phyloP scores from a whole-genome alignment of 2,113 vertebrate genomes.

The Macquaria ambigua region DNA sequence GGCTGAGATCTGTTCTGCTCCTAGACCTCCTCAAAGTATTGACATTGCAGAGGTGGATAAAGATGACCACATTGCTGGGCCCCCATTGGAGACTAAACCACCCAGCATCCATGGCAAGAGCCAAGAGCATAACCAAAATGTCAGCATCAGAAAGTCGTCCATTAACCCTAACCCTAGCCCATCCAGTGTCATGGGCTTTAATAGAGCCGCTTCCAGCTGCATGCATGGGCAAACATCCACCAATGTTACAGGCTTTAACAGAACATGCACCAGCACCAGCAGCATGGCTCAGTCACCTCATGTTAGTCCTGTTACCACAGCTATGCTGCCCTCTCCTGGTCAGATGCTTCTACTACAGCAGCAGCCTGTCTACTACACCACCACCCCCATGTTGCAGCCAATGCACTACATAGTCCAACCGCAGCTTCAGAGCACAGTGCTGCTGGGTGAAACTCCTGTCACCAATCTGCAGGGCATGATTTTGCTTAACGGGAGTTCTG shows the following conservation, averaged over 20 bases:
- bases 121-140: too few relatives aligned
- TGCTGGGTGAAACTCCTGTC: constrained; percentile 57
- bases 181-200: too few relatives aligned
- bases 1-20: constrained; percentile 84
- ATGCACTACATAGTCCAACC: constrained; percentile 74
- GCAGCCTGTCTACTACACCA: constrained; percentile 61
- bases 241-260: too few relatives aligned
- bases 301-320: neutral
- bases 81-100: too few relatives aligned
- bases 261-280: neutral
- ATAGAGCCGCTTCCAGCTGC: too few relatives aligned
- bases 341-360: constrained; percentile 77
- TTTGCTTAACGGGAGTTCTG: constrained; percentile 38
- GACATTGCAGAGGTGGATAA: neutral
- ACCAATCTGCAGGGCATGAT: constrained; percentile 57
- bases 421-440: constrained; percentile 62
- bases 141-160: too few relatives aligned
- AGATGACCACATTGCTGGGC: neutral
- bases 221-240: too few relatives aligned
- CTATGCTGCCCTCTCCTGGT: constrained; percentile 6
- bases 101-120: too few relatives aligned
- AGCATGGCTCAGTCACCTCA: neutral
- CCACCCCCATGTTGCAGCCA: constrained; percentile 50
- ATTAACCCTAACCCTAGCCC: too few relatives aligned
- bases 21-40: neutral